Base-by-base conservation (phyloP, 2,113 vertebrate genomes). In the Atlantisia rogersi region DNA sequence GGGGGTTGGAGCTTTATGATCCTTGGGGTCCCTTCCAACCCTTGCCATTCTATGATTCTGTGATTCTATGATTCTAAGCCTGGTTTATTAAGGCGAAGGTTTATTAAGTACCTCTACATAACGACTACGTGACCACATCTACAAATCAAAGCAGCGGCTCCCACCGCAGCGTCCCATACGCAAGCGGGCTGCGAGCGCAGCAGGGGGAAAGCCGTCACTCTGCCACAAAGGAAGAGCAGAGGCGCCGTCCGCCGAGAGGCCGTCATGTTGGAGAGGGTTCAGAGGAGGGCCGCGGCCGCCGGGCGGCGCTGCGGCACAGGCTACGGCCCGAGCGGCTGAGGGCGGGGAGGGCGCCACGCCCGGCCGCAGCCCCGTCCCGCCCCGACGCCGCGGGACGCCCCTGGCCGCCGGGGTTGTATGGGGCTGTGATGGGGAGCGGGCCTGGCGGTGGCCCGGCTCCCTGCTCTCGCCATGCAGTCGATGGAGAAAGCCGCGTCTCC, bases 371-470 rank as follows among this genome's bases (percentile, higher is more conserved):
- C 18, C 7, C 13, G n/a, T 7, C n/a, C 17, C 55, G 24, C 46
- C 32, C 19, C 25, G 10, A 7, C n/a, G 20, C 58, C 5, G 37
- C 3, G 39, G 42, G 15, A 25, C 39, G 24, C 10, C 15, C 6
- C 4, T 4, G 28, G 8, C 3, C 12, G 26, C 29, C 15, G 4
- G 32, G 10, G 40, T 10, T 44, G 16, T 44, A 44, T 8, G 60
- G 20, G 69, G 15, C 17, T 2, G 15, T 2, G 37, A 14, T 0
- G n/a, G 9, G 20, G 24, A 4, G 0, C 13, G 16, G 4, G 28
- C 2, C 20, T 4, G 7, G 3, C 22, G 26, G 37, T 11, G 3
- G 22, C 4, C 0, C 7, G 2, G 75, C 0, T 2, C 2, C 2
- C 1, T 8, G 3, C 6, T 4, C 3, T 5, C 3, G 9, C 12